Evolutionary conservation across 2,113 vertebrate genomes (phyloP), one percentile per base, ranked within the genome.

Genomic region (Danionella cerebrum): DNA sequence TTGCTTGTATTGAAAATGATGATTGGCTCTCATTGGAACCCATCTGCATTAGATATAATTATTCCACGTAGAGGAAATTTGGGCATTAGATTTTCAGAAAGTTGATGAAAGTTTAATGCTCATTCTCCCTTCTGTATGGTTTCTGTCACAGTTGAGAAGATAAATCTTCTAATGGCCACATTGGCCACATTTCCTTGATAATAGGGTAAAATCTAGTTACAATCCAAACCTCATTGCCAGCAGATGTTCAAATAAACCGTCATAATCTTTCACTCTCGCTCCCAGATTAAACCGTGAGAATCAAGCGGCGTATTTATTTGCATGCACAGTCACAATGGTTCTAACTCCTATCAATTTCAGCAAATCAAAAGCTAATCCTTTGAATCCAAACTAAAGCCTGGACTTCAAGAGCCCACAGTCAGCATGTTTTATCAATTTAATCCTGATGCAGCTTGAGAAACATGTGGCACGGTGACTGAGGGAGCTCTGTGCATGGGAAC

Each of bases 361-460:
- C 70, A 76, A 73, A 71, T 75, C 67, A 63, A 51, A 78, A 70
- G 58, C 52, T 76, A 67, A 76, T 80, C 45, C 62, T 67, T 52
- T 35, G 68, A 72, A 80, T 73, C 70, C 59, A 18, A 77, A 62
- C 74, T 42, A 54, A 69, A 69, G 51, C 38, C 70, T 38, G 45
- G 50, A 31, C 50, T 74, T 73, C 48, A 69, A 64, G 64, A 44
- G 53, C 48, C 45, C 64, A 36, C 22, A 47, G 33, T 71, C 39
- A 66, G 33, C 68, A 47, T 59, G 39, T 62, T 71, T 66, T 19
- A 68, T 38, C 2, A 21, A 33, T 57, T 51, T 41, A 54, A 73
- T 71, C 29, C 19, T 50, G 60, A 64, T 33, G 24, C 60, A 64
- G 60, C 45, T 47, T 63, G 42, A 63, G 60, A 35, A 31, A 65